Evolutionary conservation across 1,140 invertebrate genomes (phyloP), one percentile per base, ranked within the genome.

Genomic region (Arion vulgaris): DNA sequence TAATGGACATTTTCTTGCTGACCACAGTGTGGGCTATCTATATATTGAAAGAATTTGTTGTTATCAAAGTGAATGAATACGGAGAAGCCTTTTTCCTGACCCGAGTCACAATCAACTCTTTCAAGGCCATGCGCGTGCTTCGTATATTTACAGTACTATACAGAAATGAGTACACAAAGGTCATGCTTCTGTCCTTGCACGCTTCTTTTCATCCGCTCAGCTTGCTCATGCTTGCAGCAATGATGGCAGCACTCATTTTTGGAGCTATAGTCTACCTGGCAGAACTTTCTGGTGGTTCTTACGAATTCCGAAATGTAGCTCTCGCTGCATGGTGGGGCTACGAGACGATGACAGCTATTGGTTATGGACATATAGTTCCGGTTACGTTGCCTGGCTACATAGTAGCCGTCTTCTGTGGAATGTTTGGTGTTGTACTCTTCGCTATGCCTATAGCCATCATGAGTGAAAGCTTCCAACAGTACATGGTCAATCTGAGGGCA

Each of bases 281-380:
- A 32, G 62, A 66, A 28, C n/a, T 66, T 11, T 23, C 62, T 34
- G n/a, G 2, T 28, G 62, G 62, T 0, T 66, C 62, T 11, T 66
- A 74, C 45, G 26, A 32, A 23, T 73, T 81, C 68, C 97, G 99
- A 93, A 97, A 98, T 93, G 99, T 99, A 94, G 98, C 98, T 90
- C 96, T 97, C 94, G 97, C 97, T 89, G 98, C 98, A 94, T 98
- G 97, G 97, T 98, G 97, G 97, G 89, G 85, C 11, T 57, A 81
- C 23, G 83, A 86, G 94, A 98, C 97, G 91, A 98, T 98, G 97
- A 99, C 97, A 90, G 99, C 97, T 87, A 97, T 98, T 89, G 97
- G 97, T 84, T 98, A 99, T 94, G 98, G 98, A 93, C 98, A 99
- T 94, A 98, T 98, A 81, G 76, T 83, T 36, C 89, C 89, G 7